A percentile compares a stretch with the other conserved stretches of the same genome.
These are phyloP conservation scores for Acleris literana DNA, from an alignment of 2,888 invertebrate genomes.

Conservation along the genomic window DNA sequence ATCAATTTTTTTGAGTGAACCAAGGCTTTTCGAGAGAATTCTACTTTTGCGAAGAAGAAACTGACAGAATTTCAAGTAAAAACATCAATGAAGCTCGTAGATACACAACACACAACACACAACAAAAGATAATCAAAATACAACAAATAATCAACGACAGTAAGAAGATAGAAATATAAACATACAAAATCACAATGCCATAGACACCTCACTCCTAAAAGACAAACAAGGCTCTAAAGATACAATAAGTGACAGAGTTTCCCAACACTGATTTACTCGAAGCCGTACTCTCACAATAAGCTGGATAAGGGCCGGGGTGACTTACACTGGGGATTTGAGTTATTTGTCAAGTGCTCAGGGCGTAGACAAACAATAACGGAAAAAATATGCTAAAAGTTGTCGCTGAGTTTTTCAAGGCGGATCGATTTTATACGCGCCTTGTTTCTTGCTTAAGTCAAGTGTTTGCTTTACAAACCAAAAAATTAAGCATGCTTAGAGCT, in stretches of 20 bases:
- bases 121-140: no score
- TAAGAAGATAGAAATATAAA: no score
- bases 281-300: constrained; percentile 1
- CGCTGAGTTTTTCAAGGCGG: background rate
- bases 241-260: background rate
- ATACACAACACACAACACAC: no score
- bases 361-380: constrained; percentile 27
- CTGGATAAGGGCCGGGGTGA: constrained; percentile 14
- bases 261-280: constrained; percentile 18
- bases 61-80: no score
- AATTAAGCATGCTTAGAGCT: no score
- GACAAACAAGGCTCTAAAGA: background rate
- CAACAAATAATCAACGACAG: no score
- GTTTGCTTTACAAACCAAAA: background rate
- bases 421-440: background rate
- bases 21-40: no score
- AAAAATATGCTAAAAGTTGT: constrained; percentile 33
- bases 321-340: constrained; percentile 14
- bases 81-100: no score
- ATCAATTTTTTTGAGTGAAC: no score
- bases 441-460: background rate
- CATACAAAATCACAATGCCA: no score
- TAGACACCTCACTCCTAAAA: background rate
- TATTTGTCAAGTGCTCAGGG: constrained; percentile 25
- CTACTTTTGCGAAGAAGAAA: no score